Percentiles rank a stretch among this genome's conserved stretches.
phyloP scores from a whole-genome alignment of 2,797 vertebrate species.

The Semaprochilodus insignis region DNA sequence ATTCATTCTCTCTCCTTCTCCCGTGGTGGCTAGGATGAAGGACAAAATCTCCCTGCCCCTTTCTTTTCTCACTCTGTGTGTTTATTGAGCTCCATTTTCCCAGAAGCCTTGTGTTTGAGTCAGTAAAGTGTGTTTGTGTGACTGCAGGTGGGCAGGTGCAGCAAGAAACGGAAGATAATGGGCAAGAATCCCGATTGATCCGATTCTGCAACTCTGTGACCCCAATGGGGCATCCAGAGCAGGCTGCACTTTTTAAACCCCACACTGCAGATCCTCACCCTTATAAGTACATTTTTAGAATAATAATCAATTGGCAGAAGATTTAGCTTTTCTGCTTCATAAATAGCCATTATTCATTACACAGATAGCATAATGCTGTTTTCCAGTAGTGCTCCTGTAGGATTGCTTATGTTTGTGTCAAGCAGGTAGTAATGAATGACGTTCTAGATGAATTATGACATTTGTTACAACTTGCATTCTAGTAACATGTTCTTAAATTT shows the following conservation, averaged over 20 bases:
- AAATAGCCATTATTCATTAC: too few relatives aligned
- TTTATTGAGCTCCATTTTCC: conserved; percentile 29
- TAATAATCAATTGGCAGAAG: too few relatives aligned
- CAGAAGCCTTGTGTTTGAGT: neutral
- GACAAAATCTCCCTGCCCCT: conserved; percentile 29
- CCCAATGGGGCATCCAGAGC: conserved; percentile 47
- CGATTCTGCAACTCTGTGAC: conserved; percentile 66
- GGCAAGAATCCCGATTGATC: conserved; percentile 71
- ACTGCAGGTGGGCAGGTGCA: conserved; percentile 69
- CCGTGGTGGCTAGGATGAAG: conserved; percentile 38
- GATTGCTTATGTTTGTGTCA: too few relatives aligned
- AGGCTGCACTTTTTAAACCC: neutral
- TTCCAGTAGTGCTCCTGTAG: too few relatives aligned
- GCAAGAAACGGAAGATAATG: conserved; percentile 66
- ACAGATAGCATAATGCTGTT: too few relatives aligned
- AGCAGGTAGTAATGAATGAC: too few relatives aligned
- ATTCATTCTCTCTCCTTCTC: conserved; percentile 29
- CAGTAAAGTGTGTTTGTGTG: conserved; percentile 15
- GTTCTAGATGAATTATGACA: too few relatives aligned
- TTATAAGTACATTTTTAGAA: neutral
- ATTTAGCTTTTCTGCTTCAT: too few relatives aligned
- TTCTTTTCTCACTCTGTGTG: conserved; percentile 15
- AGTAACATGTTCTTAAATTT: too few relatives aligned
- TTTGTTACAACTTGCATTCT: too few relatives aligned
- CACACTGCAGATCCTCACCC: neutral